Evolutionary conservation across 1,140 invertebrate species (phyloP).

Genomic region (Bombus confusus): DNA sequence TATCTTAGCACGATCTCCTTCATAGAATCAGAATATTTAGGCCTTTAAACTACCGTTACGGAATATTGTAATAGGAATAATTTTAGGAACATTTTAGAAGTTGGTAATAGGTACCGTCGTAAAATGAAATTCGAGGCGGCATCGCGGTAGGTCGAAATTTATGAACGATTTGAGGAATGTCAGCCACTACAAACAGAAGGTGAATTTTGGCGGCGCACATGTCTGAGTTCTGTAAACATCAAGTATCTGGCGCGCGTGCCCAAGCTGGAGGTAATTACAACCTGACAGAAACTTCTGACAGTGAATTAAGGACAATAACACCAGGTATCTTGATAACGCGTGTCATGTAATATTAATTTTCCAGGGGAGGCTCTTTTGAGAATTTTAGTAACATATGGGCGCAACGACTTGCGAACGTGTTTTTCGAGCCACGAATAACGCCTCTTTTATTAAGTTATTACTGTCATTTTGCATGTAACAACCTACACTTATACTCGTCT

Average conservation of each 20-base stretch:
- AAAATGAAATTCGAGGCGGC: not conserved
- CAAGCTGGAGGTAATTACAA: constrained; percentile 55
- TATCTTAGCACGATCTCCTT: too few species aligned
- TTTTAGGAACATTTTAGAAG: not conserved
- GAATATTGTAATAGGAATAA: not conserved
- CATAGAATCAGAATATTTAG: not conserved
- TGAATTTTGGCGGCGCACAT: constrained; percentile 10
- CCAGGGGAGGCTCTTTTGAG: not conserved
- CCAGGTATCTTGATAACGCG: constrained; percentile 20
- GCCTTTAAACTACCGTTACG: not conserved
- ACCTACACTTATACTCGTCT: not conserved
- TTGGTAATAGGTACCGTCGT: not conserved
- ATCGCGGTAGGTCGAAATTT: not conserved
- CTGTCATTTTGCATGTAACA: not conserved
- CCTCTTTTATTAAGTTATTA: not conserved
- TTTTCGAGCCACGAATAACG: not conserved
- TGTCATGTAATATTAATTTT: constrained; percentile 2
- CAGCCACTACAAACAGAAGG: not conserved
- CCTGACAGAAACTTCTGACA: constrained; percentile 58
- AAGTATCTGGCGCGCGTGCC: constrained; percentile 46
- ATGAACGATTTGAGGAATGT: not conserved
- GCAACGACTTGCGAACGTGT: not conserved
- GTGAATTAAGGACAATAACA: constrained; percentile 61
- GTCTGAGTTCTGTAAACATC: constrained; percentile 21
- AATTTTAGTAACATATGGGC: constrained; percentile 9